phyloP scores from a whole-genome alignment of 2,797 vertebrate genomes.

The Acanthopagrus latus region DNA sequence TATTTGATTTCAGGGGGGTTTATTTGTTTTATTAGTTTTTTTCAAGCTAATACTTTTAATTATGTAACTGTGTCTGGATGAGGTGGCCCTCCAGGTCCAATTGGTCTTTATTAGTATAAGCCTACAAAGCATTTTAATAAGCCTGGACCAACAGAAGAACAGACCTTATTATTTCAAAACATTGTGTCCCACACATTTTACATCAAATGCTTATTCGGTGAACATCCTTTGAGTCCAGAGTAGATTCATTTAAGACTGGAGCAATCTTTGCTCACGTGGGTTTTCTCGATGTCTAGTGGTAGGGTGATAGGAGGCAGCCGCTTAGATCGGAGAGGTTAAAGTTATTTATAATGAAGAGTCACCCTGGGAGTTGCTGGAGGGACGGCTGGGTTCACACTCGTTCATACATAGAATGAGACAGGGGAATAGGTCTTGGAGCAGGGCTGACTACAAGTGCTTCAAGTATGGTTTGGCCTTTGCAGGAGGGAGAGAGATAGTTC shows the following conservation, averaged over 20 bases:
- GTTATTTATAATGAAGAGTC: slow-evolving; percentile 65
- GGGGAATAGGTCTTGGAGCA: slow-evolving; percentile 37
- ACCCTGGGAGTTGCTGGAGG: slow-evolving; percentile 54
- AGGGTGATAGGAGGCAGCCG: slow-evolving; percentile 54
- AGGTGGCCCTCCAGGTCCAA: slow-evolving; percentile 10
- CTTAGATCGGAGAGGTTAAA: slow-evolving; percentile 60
- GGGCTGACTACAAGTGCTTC: slow-evolving; percentile 39
- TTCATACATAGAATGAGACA: slow-evolving; percentile 40
- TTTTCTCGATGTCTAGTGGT: slow-evolving; percentile 43
- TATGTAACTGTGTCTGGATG: not conserved
- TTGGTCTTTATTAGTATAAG: slow-evolving; percentile 40
- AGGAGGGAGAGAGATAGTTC: slow-evolving; percentile 21
- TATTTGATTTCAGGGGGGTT: not conserved
- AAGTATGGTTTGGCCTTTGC: slow-evolving; percentile 60
- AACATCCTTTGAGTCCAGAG: slow-evolving; percentile 28
- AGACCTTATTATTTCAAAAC: slow-evolving; percentile 39
- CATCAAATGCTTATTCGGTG: not conserved
- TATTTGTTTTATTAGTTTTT: slow-evolving; percentile 7
- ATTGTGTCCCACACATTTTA: slow-evolving; percentile 34
- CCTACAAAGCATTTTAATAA: slow-evolving; percentile 18
- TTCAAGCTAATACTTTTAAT: not conserved
- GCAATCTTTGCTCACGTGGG: slow-evolving; percentile 27
- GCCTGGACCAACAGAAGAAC: slow-evolving; percentile 23
- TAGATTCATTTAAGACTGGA: slow-evolving; percentile 26
- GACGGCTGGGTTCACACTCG: slow-evolving; percentile 38